Conservation (phyloP, 2,888 invertebrate genomes). For the Plusia festucae region DNA sequence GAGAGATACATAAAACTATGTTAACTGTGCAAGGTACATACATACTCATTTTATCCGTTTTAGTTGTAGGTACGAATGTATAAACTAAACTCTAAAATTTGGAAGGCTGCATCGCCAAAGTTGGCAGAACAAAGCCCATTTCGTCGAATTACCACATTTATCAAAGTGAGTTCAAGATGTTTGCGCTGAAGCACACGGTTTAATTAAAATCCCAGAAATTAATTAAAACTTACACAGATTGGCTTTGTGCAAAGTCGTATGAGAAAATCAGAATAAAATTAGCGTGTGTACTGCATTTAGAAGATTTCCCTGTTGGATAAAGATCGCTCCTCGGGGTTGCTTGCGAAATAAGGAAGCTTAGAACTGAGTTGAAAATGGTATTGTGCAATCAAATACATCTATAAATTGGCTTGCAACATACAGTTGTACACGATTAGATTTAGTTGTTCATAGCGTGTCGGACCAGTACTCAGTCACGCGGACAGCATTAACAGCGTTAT, state of each 20-base stretch:
- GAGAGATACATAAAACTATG: too few relatives aligned
- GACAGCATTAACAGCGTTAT: too few relatives aligned
- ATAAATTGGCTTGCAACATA: neutral
- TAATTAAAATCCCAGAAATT: slow-evolving; percentile 65
- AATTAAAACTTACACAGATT: slow-evolving; percentile 64
- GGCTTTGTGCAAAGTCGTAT: slow-evolving; percentile 28
- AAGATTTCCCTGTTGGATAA: slow-evolving; percentile 33
- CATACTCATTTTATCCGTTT: too few relatives aligned
- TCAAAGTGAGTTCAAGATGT: slow-evolving; percentile 54
- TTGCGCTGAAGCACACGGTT: slow-evolving; percentile 43
- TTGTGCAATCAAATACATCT: slow-evolving; percentile 2
- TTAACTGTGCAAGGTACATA: too few relatives aligned
- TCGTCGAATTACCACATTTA: slow-evolving; percentile 52
- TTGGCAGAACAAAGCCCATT: slow-evolving; percentile 40
- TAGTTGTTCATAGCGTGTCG: too few relatives aligned
- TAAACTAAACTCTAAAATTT: slow-evolving; percentile 13
- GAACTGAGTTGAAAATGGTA: slow-evolving; percentile 20
- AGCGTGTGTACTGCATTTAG: slow-evolving; percentile 11
- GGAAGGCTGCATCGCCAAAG: slow-evolving; percentile 20
- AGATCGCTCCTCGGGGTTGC: slow-evolving; percentile 7
- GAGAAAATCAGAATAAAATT: slow-evolving; percentile 46
- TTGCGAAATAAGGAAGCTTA: slow-evolving; percentile 15
- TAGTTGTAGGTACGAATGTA: too few relatives aligned
- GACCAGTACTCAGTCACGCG: too few relatives aligned
- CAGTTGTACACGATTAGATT: neutral